These are phyloP conservation scores for Chromobotia macracanthus DNA, from an alignment of 2,797 vertebrate genomes.

Conservation along the genomic window DNA sequence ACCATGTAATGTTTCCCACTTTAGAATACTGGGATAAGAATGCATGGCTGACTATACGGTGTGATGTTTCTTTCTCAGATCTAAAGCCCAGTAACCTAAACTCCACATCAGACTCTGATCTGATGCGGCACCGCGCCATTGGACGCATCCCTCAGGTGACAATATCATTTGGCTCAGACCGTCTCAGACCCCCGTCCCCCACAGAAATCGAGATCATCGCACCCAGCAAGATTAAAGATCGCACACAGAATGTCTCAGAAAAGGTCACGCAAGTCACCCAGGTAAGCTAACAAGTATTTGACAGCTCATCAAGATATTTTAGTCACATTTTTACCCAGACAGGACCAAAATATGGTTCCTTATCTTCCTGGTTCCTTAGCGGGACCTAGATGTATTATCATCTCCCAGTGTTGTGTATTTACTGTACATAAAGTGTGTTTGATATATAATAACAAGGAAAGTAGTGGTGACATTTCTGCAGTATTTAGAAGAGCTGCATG, in stretches of 20 bases:
- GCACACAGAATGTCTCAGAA: conserved; percentile 96
- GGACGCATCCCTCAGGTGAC: conserved; percentile 93
- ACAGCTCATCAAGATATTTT: not conserved
- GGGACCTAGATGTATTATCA: not conserved
- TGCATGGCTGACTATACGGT: not conserved
- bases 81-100: conserved; percentile 84
- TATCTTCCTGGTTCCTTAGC: not conserved
- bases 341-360: not conserved
- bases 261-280: conserved; percentile 96
- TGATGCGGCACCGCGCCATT: conserved; percentile 87
- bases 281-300: conserved; percentile 61
- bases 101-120: conserved; percentile 88
- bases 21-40: not conserved
- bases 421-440: no score
- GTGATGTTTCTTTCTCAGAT: conserved; percentile 67
- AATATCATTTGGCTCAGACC: conserved; percentile 90
- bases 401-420: not conserved
- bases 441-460: no score
- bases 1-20: not conserved
- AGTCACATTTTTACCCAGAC: not conserved
- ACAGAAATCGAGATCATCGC: conserved; percentile 96
- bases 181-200: conserved; percentile 87
- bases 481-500: no score
- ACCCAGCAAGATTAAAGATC: conserved; percentile 93
- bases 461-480: no score